Percentiles rank a stretch among this genome's conserved stretches.
Evolutionary conservation across 2,888 invertebrate species (phyloP).

Genomic region (Crossocerus cetratus): DNA sequence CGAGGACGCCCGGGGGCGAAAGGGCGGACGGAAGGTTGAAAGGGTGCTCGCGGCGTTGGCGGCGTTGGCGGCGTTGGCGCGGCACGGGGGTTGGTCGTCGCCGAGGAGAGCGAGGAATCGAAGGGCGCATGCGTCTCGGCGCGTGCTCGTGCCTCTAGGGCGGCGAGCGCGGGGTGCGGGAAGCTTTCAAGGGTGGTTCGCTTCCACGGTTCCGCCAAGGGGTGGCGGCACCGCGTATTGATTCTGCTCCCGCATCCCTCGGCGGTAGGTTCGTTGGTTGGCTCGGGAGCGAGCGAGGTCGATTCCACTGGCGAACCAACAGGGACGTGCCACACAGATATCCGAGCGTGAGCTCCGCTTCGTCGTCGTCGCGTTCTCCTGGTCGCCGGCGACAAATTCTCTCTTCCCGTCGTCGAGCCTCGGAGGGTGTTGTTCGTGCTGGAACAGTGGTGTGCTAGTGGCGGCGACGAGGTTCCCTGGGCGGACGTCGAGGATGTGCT

Average conservation of each 20-base stretch:
- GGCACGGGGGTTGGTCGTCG: too few relatives aligned
- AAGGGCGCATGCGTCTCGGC: neutral
- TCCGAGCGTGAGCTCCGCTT: constrained; percentile 40
- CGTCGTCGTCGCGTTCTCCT: constrained; percentile 30
- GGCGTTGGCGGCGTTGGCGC: neutral
- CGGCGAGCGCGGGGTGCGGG: constrained; percentile 7
- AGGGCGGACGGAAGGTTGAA: neutral
- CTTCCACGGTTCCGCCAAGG: constrained; percentile 64
- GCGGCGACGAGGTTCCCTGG: neutral
- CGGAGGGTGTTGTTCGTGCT: neutral
- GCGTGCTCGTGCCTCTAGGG: neutral
- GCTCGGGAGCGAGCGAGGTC: neutral
- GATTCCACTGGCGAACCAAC: constrained; percentile 10
- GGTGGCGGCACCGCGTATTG: constrained; percentile 73
- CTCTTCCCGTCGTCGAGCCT: neutral
- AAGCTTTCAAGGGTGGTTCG: constrained; percentile 71
- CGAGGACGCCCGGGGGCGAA: neutral
- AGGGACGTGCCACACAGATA: constrained; percentile 26
- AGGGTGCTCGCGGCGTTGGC: neutral
- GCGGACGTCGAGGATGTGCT: constrained; percentile 12
- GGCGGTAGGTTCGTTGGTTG: constrained; percentile 29
- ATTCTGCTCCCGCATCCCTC: constrained; percentile 65
- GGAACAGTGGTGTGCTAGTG: neutral
- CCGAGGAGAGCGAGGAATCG: neutral
- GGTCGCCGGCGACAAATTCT: too few relatives aligned